Percentiles rank a stretch among this genome's conserved stretches.
Conservation (phyloP, 2,888 invertebrate genomes). For the Artemia sp. region DNA sequence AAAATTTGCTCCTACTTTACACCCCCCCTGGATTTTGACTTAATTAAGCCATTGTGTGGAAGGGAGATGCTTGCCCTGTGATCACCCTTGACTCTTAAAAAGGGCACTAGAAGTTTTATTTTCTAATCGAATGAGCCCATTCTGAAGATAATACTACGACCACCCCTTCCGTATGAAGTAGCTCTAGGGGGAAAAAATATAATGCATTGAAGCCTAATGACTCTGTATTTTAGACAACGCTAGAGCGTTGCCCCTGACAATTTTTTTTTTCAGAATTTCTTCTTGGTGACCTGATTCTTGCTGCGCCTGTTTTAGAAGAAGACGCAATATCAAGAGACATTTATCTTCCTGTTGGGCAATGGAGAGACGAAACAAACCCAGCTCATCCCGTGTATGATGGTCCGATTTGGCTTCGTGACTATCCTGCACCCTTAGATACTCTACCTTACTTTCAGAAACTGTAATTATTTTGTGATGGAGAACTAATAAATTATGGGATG, state of each 20-base stretch:
- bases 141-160: too few species aligned
- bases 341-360: slow-evolving; percentile 54
- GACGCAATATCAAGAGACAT: slow-evolving; percentile 46
- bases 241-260: neutral
- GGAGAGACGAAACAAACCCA: slow-evolving; percentile 36
- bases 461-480: slow-evolving; percentile 23
- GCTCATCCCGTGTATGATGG: slow-evolving; percentile 22
- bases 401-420: slow-evolving; percentile 43
- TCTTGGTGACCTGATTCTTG: slow-evolving; percentile 55
- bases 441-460: slow-evolving; percentile 46
- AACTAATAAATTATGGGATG: slow-evolving; percentile 24
- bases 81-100: too few species aligned
- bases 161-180: too few species aligned
- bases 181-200: too few species aligned
- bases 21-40: too few species aligned
- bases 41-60: too few species aligned
- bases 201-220: neutral
- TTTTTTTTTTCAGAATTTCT: slow-evolving; percentile 47
- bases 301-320: slow-evolving; percentile 54
- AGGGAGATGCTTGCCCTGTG: too few species aligned
- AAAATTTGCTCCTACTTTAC: too few species aligned
- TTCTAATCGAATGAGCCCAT: too few species aligned
- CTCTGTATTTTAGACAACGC: slow-evolving; percentile 3
- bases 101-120: too few species aligned
- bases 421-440: slow-evolving; percentile 46